Evolutionary conservation across 2,797 vertebrate species (phyloP).

Genomic region (Muscicapa comitata): DNA sequence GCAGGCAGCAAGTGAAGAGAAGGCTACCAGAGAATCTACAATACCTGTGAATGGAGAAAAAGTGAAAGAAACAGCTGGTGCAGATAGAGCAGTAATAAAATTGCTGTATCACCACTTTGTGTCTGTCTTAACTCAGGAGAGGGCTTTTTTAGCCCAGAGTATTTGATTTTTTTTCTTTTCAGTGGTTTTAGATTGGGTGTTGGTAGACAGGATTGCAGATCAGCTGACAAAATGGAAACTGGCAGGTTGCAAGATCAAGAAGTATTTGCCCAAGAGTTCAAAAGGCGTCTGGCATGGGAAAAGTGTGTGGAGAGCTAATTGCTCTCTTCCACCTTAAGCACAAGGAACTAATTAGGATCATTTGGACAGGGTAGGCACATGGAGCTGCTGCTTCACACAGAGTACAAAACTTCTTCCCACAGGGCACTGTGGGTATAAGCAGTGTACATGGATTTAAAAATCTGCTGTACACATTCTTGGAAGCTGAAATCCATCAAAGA

Average conservation of each 20-base stretch:
- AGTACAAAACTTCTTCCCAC: not conserved
- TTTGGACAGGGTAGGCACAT: not conserved
- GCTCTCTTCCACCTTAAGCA: not conserved
- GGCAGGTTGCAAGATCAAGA: not conserved
- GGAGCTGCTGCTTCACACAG: not conserved
- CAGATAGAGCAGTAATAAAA: not conserved
- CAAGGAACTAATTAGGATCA: not conserved
- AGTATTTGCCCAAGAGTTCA: not conserved
- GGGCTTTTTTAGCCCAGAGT: not conserved
- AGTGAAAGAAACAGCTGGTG: not conserved
- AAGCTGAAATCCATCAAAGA: not conserved
- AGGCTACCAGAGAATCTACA: not conserved
- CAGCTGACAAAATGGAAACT: not conserved
- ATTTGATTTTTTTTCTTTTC: not conserved
- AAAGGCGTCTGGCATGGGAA: not conserved
- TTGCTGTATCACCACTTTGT: not conserved
- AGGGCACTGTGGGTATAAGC: not conserved
- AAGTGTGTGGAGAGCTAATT: not conserved
- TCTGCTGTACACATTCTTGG: not conserved
- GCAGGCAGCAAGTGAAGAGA: not conserved
- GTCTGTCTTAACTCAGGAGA: not conserved
- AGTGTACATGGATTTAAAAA: not conserved
- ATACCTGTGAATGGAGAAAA: not conserved
- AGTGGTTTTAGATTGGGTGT: not conserved
- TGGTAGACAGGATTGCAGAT: not conserved